Conservation (phyloP, 2,113 vertebrate species). For the Oryzias javanicus region DNA sequence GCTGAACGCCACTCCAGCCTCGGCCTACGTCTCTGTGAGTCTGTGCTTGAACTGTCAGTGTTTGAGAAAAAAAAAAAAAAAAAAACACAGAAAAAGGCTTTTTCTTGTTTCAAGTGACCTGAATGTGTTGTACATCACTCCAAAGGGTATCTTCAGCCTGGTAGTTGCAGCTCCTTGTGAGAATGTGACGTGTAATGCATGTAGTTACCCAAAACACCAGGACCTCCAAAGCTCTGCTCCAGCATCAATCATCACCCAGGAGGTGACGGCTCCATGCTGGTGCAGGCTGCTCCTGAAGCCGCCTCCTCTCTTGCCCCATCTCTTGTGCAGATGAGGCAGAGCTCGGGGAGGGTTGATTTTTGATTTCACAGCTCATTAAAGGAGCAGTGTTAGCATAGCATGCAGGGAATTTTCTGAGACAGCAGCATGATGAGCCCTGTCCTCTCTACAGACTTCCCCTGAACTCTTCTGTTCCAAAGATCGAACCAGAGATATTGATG, state of each 20-base stretch:
- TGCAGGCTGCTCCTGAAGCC: conserved; percentile 19
- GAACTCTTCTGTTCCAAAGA: conserved; percentile 66
- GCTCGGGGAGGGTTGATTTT: not conserved
- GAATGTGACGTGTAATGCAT: conserved; percentile 67
- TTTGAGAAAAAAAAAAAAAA: too few species aligned
- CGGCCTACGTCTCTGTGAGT: conserved; percentile 91
- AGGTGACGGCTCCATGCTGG: conserved; percentile 45
- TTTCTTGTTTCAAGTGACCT: too few species aligned
- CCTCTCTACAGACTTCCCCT: conserved; percentile 61
- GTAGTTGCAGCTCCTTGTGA: conserved; percentile 3
- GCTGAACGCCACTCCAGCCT: conserved; percentile 81
- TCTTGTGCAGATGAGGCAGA: conserved; percentile 21
- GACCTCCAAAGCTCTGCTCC: conserved; percentile 30
- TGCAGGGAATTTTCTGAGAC: not conserved
- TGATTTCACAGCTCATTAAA: not conserved
- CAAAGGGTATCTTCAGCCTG: conserved; percentile 35
- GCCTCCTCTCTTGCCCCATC: conserved; percentile 6
- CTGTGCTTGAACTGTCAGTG: not conserved
- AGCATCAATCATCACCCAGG: conserved; percentile 55
- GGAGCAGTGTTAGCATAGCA: not conserved
- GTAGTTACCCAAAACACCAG: conserved; percentile 41
- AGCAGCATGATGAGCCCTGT: conserved; percentile 5
- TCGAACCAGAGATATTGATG: conserved; percentile 67
- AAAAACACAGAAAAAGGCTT: too few species aligned
- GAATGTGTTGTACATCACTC: not conserved